Evolutionary conservation across 1,140 invertebrate genomes (phyloP), one percentile per base, ranked within the genome.

Genomic region (Episyrphus balteatus): DNA sequence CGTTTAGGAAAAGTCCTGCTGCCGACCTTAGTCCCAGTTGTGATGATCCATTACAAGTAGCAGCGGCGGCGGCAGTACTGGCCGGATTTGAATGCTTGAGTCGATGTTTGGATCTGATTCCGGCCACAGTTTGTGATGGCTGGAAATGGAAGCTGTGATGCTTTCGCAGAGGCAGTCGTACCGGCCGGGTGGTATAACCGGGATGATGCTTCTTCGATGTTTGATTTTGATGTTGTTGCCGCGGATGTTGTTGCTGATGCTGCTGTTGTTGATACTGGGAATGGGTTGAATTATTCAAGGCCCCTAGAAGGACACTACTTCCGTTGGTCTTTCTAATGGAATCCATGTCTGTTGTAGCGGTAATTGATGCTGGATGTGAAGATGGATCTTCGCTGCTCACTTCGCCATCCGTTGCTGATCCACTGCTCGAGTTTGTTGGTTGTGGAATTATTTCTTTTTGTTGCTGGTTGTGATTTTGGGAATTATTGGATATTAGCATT

Each of bases 71-170:
- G 54, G 51, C 17, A 57, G 50, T 32, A 55, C 31, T 17, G 59
- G 59, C 49, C 58, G 43, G 46, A 54, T 52, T 12, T 31, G 50
- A 46, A 12, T 57, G 58, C 44, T 62, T 46, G 43, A 62, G 55
- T 31, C 56, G 55, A 39, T 65, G 44, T 46, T 61, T n/a, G n/a
- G n/a, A n/a, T n/a, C n/a, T n/a, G n/a, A n/a, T 62, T 41, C 58
- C 55, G 14, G 59, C 59, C 19, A 61, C 58, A 14, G 61, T 66
- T 46, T 67, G 58, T 69, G 57, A 76, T 21, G 74, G 78, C 68
- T 81, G 78, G 49, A 81, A 82, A 56, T 81, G 79, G 56, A 80
- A 81, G 57, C 77, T 81, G 62, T 81, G 78, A 63, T 79, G 77
- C 62, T 82, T 82, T 58, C 80, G 79, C 19, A 82, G 54, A 1